Evolutionary conservation across 2,113 vertebrate species (phyloP).

Genomic region (Macaca mulatta): DNA sequence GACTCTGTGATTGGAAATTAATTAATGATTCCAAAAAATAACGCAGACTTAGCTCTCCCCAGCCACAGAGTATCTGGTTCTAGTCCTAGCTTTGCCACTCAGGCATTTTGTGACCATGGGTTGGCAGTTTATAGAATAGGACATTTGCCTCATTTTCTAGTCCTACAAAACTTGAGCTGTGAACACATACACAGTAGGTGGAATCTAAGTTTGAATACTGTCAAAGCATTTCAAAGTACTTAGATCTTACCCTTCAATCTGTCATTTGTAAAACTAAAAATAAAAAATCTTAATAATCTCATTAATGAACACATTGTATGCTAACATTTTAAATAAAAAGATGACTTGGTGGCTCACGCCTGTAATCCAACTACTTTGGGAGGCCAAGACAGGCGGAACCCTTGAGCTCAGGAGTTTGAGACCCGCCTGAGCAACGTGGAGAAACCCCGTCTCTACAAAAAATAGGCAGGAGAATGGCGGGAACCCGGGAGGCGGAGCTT

Average conservation of each 20-base stretch:
- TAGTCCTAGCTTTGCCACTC: background rate
- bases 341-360: background rate
- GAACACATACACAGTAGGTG: background rate
- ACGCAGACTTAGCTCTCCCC: background rate
- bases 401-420: too few relatives aligned
- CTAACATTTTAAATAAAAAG: slow-evolving; percentile 1
- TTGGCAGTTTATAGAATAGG: background rate
- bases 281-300: background rate
- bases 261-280: background rate
- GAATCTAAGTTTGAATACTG: background rate
- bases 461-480: too few relatives aligned
- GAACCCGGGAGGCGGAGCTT: too few relatives aligned
- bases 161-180: background rate
- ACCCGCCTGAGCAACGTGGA: too few relatives aligned
- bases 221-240: background rate
- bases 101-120: background rate
- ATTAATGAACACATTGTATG: background rate
- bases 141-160: background rate
- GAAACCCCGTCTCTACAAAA: too few relatives aligned
- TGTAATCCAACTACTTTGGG: too few relatives aligned
- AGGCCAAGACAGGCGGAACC: too few relatives aligned
- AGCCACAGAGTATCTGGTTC: background rate
- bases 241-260: background rate
- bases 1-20: slow-evolving; percentile 38
- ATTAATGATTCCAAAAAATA: slow-evolving; percentile 9